These are phyloP conservation scores for Sinohyriopsis cumingii DNA, from an alignment of 2,888 invertebrate genomes.

Conservation along the genomic window DNA sequence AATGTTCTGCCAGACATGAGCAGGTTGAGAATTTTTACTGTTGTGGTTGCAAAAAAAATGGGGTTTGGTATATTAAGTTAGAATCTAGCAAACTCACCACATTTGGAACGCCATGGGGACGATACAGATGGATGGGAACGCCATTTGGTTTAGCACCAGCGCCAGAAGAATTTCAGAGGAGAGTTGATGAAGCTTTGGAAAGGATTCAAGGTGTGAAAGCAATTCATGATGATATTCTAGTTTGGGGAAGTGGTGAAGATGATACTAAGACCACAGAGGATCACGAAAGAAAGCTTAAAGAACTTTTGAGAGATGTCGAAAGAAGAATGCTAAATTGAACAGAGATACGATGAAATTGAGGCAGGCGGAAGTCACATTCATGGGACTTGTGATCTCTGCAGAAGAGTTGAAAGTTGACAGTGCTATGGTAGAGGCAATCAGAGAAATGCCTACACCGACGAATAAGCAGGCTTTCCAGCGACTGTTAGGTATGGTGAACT, in stretches of 20 bases:
- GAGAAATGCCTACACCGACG: background rate
- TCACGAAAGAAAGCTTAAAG: conserved; percentile 4
- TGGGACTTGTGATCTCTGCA: too few relatives aligned
- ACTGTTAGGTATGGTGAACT: background rate
- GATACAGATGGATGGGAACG: conserved; percentile 28
- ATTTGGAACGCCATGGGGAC: conserved; percentile 32
- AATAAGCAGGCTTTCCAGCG: background rate
- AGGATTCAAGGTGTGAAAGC: too few relatives aligned
- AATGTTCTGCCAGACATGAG: conserved; percentile 10
- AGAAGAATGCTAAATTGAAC: conserved; percentile 9
- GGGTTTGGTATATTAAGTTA: conserved; percentile 39
- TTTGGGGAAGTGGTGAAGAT: too few relatives aligned
- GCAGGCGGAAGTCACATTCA: conserved; percentile 9
- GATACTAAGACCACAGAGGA: too few relatives aligned
- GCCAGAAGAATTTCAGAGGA: conserved; percentile 28
- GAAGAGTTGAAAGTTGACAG: too few relatives aligned
- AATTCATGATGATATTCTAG: too few relatives aligned
- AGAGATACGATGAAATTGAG: conserved; percentile 19
- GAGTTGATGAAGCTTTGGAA: too few relatives aligned
- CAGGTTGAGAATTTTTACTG: conserved; percentile 11
- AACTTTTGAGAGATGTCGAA: conserved; percentile 2
- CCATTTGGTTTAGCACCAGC: conserved; percentile 28
- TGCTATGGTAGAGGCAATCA: too few relatives aligned
- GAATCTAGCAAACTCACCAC: conserved; percentile 27
- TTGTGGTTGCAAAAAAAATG: conserved; percentile 24